These are phyloP conservation scores for Lycia hirtaria DNA, from an alignment of 2,888 invertebrate genomes.

Conservation along the genomic window DNA sequence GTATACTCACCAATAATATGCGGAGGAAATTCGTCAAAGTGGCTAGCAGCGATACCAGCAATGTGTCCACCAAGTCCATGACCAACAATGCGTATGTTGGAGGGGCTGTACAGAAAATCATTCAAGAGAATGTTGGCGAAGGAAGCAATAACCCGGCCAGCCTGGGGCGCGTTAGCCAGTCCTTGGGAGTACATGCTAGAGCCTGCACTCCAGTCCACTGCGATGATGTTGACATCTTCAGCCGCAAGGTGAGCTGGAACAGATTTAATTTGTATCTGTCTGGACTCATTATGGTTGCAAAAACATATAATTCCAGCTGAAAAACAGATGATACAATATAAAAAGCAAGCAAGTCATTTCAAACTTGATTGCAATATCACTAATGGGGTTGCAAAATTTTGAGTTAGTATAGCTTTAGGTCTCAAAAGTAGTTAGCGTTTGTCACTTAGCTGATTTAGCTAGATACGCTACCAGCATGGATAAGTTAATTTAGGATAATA, in stretches of 20 bases:
- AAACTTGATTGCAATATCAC: too few relatives aligned
- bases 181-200: conserved; percentile 61
- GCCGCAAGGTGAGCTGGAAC: conserved; percentile 61
- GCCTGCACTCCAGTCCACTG: conserved; percentile 74
- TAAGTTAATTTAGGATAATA: too few relatives aligned
- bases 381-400: too few relatives aligned
- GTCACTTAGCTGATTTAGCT: too few relatives aligned
- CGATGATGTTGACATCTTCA: conserved; percentile 70
- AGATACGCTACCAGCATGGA: too few relatives aligned
- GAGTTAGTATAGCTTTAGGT: too few relatives aligned
- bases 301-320: too few relatives aligned
- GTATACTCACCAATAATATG: conserved; percentile 66
- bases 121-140: conserved; percentile 69
- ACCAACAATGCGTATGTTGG: conserved; percentile 70
- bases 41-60: conserved; percentile 72
- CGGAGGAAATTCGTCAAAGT: conserved; percentile 54
- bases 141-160: conserved; percentile 62
- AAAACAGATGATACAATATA: too few relatives aligned
- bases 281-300: too few relatives aligned
- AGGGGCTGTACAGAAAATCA: conserved; percentile 58
- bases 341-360: too few relatives aligned
- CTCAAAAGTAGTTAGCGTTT: too few relatives aligned
- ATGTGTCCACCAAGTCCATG: conserved; percentile 72
- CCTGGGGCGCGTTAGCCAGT: conserved; percentile 65
- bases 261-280: too few relatives aligned